Conservation (phyloP, 1,140 invertebrate species). For the Liolophura sinensis region DNA sequence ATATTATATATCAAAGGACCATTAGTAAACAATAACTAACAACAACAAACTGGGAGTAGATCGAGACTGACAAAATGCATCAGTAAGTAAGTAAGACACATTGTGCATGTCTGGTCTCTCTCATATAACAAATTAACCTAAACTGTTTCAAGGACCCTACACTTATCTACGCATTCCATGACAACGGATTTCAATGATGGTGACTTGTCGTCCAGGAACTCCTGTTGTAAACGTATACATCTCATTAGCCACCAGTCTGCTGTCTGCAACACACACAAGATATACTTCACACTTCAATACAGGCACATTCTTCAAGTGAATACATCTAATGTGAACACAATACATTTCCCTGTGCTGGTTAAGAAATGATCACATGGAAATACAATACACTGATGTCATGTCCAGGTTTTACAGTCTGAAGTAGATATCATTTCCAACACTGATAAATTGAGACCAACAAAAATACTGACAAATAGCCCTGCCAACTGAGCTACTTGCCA, state of each 20-base stretch:
- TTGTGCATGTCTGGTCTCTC: neutral
- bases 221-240: conserved; percentile 73
- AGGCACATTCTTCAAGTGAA: neutral
- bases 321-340: neutral
- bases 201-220: conserved; percentile 73
- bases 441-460: too few relatives aligned
- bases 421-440: too few relatives aligned
- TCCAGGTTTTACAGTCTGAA: too few relatives aligned
- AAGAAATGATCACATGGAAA: too few relatives aligned
- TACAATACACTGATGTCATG: too few relatives aligned
- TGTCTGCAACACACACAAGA: conserved; percentile 51
- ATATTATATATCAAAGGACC: too few relatives aligned
- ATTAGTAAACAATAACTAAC: too few relatives aligned
- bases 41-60: too few relatives aligned
- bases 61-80: neutral
- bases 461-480: too few relatives aligned
- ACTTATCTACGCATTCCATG: conserved; percentile 64
- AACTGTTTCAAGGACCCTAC: conserved; percentile 38
- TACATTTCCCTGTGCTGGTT: too few relatives aligned
- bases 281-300: neutral
- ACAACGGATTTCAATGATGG: conserved; percentile 67
- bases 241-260: conserved; percentile 76
- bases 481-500: too few relatives aligned
- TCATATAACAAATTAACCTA: neutral
- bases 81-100: neutral